Conservation (phyloP, 1,140 invertebrate species). For the Eciton burchellii region DNA sequence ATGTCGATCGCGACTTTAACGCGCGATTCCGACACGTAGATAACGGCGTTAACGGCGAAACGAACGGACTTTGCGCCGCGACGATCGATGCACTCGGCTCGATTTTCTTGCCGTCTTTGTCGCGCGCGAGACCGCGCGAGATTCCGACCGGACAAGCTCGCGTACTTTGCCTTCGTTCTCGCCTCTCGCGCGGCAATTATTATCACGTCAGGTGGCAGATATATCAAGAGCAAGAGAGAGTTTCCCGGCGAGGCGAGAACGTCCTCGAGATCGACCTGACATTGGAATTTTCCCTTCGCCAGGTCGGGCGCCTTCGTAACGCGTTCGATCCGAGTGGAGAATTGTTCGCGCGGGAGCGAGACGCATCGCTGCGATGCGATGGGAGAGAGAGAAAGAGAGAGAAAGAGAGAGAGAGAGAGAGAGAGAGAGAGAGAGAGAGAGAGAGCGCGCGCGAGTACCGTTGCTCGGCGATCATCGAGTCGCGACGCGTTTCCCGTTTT, state of each 20-base stretch:
- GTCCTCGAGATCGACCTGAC: too few relatives aligned
- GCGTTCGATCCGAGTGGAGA: too few relatives aligned
- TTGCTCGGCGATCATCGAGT: constrained; percentile 54
- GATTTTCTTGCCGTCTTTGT: neutral
- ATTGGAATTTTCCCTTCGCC: too few relatives aligned
- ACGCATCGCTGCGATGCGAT: too few relatives aligned
- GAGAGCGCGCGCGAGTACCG: constrained; percentile 40
- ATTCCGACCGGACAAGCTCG: too few relatives aligned
- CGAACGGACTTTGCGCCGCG: constrained; percentile 5
- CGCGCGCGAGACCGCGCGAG: too few relatives aligned
- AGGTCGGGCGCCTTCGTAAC: too few relatives aligned
- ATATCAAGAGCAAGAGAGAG: constrained; percentile 54
- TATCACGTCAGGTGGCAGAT: constrained; percentile 57
- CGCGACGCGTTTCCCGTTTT: constrained; percentile 48
- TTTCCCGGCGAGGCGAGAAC: neutral
- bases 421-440: neutral
- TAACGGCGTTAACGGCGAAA: too few relatives aligned
- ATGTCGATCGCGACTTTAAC: constrained; percentile 30
- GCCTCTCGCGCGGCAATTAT: constrained; percentile 5
- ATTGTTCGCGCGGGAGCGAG: too few relatives aligned
- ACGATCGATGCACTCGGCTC: constrained; percentile 34
- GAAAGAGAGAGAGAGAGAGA: too few relatives aligned
- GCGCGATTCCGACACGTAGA: neutral
- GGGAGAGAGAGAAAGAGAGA: too few relatives aligned
- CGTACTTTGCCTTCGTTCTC: too few relatives aligned